Base-by-base conservation (phyloP, 2,888 invertebrate species). In the Stenodera caucasica region DNA sequence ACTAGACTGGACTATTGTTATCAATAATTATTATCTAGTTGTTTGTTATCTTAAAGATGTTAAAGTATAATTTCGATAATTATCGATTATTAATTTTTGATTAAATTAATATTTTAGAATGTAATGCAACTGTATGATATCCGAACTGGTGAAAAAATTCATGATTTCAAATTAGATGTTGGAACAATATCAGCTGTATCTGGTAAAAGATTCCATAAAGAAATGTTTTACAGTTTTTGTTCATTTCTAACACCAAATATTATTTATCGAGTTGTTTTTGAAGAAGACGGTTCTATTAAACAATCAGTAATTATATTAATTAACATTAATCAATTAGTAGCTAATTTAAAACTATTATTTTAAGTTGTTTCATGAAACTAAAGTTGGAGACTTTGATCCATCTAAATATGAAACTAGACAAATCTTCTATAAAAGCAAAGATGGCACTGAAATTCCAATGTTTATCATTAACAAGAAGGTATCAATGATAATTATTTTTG, bases 361-460 rank as follows among this genome's bases (percentile, higher is more conserved):
- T 7, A 80, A 93, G 91, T 82, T 94, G 7, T 90, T 91, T 76
- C 86, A 92, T 67, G 91, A 94, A 81, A 93, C 93, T n/a, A 86
- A 87, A 77, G 87, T 97, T 32, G 90, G 91, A 61, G 91, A 91
- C 58, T 91, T 96, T 77, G 88, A 95, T 78, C 82, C 90, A 2
- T 84, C 86, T 8, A 82, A 89, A 66, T 97, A 92, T 75, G 89
- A 90, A 75, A 92, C 92, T 9, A 87, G 89, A 63, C 98, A 98
- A 82, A 86, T 96, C 59, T 98, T 98, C 82, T 98, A 94, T 78
- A 79, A 85, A 2, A 95, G 96, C 81, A 95, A 93, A 81, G 98
- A 98, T 81, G 94, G 92, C 71, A 95, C 94, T 15, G 89, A 90
- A 82, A 87, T 98, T 70, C 98, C 98, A 18, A 98, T 98, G 97